Base-by-base conservation (phyloP, 2,888 invertebrate species). In the Cremastinae sp. region DNA sequence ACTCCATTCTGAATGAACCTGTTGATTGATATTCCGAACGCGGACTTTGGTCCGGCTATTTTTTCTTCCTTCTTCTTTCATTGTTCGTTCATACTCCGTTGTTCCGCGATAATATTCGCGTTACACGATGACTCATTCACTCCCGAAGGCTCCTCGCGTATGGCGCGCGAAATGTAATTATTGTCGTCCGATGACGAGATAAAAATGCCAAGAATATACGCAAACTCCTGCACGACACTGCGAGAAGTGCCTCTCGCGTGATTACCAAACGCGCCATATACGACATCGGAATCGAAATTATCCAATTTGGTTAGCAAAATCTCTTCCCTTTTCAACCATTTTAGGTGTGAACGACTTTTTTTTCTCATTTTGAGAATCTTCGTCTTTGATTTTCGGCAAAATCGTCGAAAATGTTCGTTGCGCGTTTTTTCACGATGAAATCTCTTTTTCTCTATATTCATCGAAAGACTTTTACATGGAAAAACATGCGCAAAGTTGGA, bases 271-370 rank as follows among this genome's bases (percentile, higher is more conserved):
- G 20, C n/a, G n/a, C n/a, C n/a, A n/a, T n/a, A 18, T 28, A 74
- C 68, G 74, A 74, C 68, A 58, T 18, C n/a, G 14, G 74, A 74
- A 74, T 74, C 14, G 68, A 68, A 74, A 74, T 74, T 56, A 62
- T 62, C 49, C 3, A 61, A 62, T 74, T 74, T 61, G 47, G 47
- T 49, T 49, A n/a, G 34, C n/a, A n/a, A n/a, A n/a, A 34, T 59
- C 10, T 41, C 0, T 45, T 18, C 47, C 45, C 20, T 28, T n/a
- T 45, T 12, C 14, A n/a, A n/a, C n/a, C n/a, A n/a, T n/a, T n/a
- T n/a, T n/a, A n/a, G n/a, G n/a, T n/a, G n/a, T n/a, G n/a, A n/a
- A n/a, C n/a, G n/a, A n/a, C n/a, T n/a, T n/a, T n/a, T n/a, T n/a
- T n/a, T n/a, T n/a, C n/a, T n/a, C n/a, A n/a, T n/a, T n/a, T n/a